Evolutionary conservation across 2,888 invertebrate genomes (phyloP), one percentile per base, ranked within the genome.

Genomic region (Blastobasis adustella): DNA sequence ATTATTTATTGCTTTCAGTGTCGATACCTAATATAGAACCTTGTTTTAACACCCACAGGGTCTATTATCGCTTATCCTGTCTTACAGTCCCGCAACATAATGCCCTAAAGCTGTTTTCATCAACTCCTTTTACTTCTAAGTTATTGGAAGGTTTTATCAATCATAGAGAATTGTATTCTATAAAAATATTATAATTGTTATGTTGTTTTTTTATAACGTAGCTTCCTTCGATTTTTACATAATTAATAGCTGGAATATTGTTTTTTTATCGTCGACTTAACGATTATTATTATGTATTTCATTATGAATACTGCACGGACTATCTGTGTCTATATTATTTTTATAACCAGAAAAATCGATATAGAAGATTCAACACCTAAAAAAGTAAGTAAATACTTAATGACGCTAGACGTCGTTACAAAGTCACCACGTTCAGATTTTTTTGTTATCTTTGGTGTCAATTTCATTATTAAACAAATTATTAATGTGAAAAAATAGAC

Each of bases 121-220:
- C 66, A 67, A 72, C 63, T 69, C 67, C 65, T 69, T 66, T 66
- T 67, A 76, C 67, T 81, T 82, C 87, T 88, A 88, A 81, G 84
- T 86, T 87, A 88, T 82, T 88, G 87, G 87, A 87, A 88, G 87
- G 87, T 87, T 87, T 76, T 82, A 81, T 87, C 83, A 84, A 83
- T 84, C 75, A 79, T 85, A 83, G 72, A 76, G 71, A 72, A 80
- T 83, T 79, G 81, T 84, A 85, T 83, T 84, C 87, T 87, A 87
- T 87, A 88, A 88, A 88, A 88, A 86, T 87, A 87, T 87, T 87
- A 85, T 85, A 86, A 85, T 84, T 77, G 73, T 63, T 69, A 74
- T 73, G 75, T 77, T 73, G 71, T 71, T 71, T 71, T 71, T 73
- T 75, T 73, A 75, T 75, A 69, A 42, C n/a, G 6, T 52, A 49